phyloP scores from a whole-genome alignment of 2,113 vertebrate genomes.

The Vanacampus margaritifer region DNA sequence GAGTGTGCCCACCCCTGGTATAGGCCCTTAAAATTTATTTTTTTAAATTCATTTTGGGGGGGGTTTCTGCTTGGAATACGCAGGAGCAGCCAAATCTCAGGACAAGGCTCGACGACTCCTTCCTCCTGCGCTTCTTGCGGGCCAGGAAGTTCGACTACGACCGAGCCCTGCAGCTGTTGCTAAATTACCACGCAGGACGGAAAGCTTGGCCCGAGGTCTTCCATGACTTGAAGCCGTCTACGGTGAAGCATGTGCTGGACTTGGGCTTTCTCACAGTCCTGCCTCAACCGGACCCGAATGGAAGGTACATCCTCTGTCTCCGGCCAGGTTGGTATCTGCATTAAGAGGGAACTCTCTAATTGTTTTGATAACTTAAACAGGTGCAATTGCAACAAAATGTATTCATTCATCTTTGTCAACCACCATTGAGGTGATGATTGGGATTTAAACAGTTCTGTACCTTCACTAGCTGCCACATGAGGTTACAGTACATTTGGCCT shows the following conservation, averaged over 20 bases:
- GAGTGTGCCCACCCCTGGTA: too few relatives aligned
- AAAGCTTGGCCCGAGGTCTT: constrained; percentile 95
- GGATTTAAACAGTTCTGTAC: too few relatives aligned
- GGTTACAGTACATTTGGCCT: too few relatives aligned
- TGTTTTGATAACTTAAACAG: background rate
- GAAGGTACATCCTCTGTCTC: constrained; percentile 89
- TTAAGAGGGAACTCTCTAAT: background rate
- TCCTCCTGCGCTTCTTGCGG: constrained; percentile 91
- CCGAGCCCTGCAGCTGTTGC: constrained; percentile 88
- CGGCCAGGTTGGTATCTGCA: constrained; percentile 78
- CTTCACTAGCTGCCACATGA: too few relatives aligned
- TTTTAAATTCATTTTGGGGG: background rate
- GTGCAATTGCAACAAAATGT: background rate
- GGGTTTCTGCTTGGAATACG: constrained; percentile 61
- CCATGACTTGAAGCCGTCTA: constrained; percentile 85
- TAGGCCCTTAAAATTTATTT: background rate
- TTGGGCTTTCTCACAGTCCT: constrained; percentile 94
- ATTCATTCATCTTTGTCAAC: too few relatives aligned
- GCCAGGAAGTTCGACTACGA: constrained; percentile 98
- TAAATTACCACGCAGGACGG: constrained; percentile 90
- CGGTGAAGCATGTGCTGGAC: constrained; percentile 85
- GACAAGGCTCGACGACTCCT: constrained; percentile 88
- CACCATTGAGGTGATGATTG: too few relatives aligned
- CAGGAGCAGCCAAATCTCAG: constrained; percentile 87
- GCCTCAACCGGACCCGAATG: constrained; percentile 81